Base-by-base conservation (phyloP, 2,888 invertebrate genomes). In the Lissocephala sabroskyi region DNA sequence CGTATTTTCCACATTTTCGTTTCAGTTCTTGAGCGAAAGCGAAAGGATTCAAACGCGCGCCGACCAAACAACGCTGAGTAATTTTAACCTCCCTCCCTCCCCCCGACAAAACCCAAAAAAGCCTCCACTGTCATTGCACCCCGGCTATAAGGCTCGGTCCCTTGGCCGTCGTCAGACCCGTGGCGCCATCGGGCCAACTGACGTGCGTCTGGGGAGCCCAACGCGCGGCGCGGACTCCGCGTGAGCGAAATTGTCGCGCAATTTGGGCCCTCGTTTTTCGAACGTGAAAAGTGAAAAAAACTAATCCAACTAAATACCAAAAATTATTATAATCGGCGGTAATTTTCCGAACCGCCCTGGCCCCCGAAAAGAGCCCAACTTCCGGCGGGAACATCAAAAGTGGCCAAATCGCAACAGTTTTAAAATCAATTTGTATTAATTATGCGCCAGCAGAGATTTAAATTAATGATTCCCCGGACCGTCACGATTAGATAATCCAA, bases 11-110 rank as follows among this genome's bases (percentile, higher is more conserved):
- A 65, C 65, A 71, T 64, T 75, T 67, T 64, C 71, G 64, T 70
- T 71, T 82, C 65, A 82, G 82, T 82, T 78, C 79, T 77, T 74
- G 68, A 71, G 64, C 71, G 74, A 71, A 79, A 75, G 79, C 78
- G 81, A 81, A 82, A 82, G 82, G 82, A 82, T 77, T 81, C 79
- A 64, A 78, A 82, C 81, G 81, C 74, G 74, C 59, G 62, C 56
- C 57, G 55, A 52, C 49, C 53, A 53, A 51, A 47, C 39, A 59
- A 49, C 64, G 64, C 68, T 68, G 73, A 23, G 7, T 23, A 23
- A 5, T 23, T 23, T 23, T 7, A 23, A 23, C 23, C 7, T 7
- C 23, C 23, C 23, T 5, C 23, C 23, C 23, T 36, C 41, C 36
- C 41, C 43, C 41, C 36, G n/a, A 44, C 16, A 33, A 42, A 9